Evolutionary conservation across 2,797 vertebrate genomes (phyloP), one percentile per base, ranked within the genome.

Genomic region (Oreortyx pictus): DNA sequence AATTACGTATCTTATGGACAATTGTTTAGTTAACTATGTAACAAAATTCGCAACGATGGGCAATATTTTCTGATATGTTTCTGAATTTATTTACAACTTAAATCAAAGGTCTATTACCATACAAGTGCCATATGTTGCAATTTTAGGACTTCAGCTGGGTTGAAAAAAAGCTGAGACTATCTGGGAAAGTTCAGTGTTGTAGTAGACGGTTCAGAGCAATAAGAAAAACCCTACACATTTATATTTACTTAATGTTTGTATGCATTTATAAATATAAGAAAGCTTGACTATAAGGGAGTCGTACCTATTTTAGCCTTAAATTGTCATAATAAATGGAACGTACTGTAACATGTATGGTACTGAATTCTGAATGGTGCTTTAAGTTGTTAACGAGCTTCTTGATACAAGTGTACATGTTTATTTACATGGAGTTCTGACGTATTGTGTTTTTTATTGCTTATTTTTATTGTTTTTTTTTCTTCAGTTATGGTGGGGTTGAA

Each of bases 271-370:
- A 94, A 82, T 91, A 83, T 64, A 91, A 86, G 91, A 95, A 95
- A 95, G 92, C 90, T 93, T 92, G 91, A 96, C 71, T 93, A 49
- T 89, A 93, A 89, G 84, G 90, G 89, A 96, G 76, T 93, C 43
- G 3, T 95, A 92, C 86, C 91, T 94, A 93, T 96, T 91, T 92
- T 95, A 95, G 92, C 95, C 95, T 96, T 95, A 94, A 94, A 93
- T 77, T 96, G 90, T 91, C 88, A 87, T 83, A 94, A 96, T 95
- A 94, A 95, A 93, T 96, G 87, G 94, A 89, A 95, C 95, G 91
- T 96, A 96, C 94, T 96, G 91, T 96, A 95, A 95, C 81, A 94
- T 60, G 73, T 93, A 94, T 91, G 82, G 90, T 95, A 95, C 93
- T 92, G 93, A 93, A 95, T 95, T 95, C 91, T 81, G 92, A 93